Percentiles rank a stretch among this genome's conserved stretches.
Conservation (phyloP, 2,888 invertebrate species). For the Nephrocerus scutellatus region DNA sequence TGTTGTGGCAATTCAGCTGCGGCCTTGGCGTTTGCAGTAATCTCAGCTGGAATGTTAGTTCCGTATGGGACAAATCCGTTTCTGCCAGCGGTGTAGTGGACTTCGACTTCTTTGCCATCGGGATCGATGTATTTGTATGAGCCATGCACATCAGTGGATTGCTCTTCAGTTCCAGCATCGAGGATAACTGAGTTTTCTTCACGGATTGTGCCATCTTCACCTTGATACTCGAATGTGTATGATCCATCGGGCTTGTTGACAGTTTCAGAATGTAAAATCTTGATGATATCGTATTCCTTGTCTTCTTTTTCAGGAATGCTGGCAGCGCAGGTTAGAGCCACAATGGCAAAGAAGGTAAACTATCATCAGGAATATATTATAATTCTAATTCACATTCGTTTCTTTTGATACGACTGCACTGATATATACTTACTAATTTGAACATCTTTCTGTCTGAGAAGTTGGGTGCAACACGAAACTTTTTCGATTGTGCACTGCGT, state of each 20-base stretch:
- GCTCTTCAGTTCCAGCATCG: slow-evolving; percentile 38
- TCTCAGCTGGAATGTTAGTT: slow-evolving; percentile 35
- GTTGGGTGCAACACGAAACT: too few species aligned
- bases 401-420: too few species aligned
- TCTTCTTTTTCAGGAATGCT: slow-evolving; percentile 24
- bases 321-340: slow-evolving; percentile 27
- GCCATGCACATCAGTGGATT: slow-evolving; percentile 35
- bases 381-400: too few species aligned
- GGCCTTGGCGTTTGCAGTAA: slow-evolving; percentile 34
- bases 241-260: slow-evolving; percentile 36
- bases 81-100: slow-evolving; percentile 42
- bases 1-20: slow-evolving; percentile 36
- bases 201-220: slow-evolving; percentile 35
- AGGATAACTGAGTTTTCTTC: slow-evolving; percentile 31
- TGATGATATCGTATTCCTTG: slow-evolving; percentile 22
- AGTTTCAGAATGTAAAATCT: slow-evolving; percentile 35
- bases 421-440: slow-evolving; percentile 31
- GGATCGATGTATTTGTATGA: slow-evolving; percentile 43
- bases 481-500: too few species aligned
- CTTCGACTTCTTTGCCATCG: slow-evolving; percentile 36
- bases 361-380: slow-evolving; percentile 8
- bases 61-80: slow-evolving; percentile 45
- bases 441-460: too few species aligned
- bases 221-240: slow-evolving; percentile 38
- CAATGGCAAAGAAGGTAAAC: slow-evolving; percentile 31